Percentiles rank a stretch among this genome's conserved stretches.
Conservation (phyloP, 2,797 vertebrate genomes). For the Syndactyla subalaris region DNA sequence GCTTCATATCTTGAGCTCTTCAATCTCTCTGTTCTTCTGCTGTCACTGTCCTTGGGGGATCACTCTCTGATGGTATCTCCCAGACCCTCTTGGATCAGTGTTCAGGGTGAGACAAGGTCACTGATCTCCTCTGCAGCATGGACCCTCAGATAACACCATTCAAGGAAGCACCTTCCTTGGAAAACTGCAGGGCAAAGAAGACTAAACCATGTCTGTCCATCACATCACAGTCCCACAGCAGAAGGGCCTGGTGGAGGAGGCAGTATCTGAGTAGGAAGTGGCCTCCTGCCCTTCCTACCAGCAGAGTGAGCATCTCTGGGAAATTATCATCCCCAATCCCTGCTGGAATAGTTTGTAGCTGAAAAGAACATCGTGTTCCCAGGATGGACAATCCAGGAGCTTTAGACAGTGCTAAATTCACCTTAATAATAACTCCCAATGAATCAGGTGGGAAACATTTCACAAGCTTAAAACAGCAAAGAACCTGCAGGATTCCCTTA, state of each 20-base stretch:
- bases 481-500: not conserved
- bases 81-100: not conserved
- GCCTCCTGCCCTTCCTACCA: not conserved
- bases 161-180: not conserved
- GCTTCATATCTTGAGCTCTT: not conserved
- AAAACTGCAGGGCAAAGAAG: not conserved
- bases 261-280: not conserved
- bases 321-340: not conserved
- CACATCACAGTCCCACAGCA: not conserved
- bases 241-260: not conserved
- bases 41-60: not conserved
- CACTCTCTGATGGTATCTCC: not conserved
- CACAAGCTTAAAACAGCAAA: not conserved
- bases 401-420: conserved; percentile 3
- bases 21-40: not conserved
- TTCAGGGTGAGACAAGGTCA: not conserved
- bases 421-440: not conserved
- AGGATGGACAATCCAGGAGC: not conserved
- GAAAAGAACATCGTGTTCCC: not conserved
- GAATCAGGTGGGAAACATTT: conserved; percentile 24
- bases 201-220: not conserved
- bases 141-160: not conserved
- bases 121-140: not conserved
- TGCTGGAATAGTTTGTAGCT: not conserved
- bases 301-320: not conserved